These are phyloP conservation scores for Pandemis cinnamomeana DNA, from an alignment of 2,888 invertebrate genomes.

Conservation along the genomic window DNA sequence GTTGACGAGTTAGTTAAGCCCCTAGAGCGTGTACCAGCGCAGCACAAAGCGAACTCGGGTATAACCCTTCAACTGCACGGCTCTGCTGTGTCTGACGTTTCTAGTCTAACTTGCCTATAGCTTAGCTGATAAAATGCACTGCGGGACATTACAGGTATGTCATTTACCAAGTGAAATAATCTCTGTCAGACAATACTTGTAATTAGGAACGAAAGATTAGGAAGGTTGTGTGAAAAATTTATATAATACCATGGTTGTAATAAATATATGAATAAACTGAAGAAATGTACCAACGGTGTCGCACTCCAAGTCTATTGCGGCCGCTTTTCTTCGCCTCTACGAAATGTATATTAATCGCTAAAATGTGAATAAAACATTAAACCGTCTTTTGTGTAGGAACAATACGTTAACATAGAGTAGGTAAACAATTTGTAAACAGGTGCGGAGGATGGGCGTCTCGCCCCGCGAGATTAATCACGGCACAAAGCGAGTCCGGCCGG, in stretches of 20 bases:
- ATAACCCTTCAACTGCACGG: constrained; percentile 49
- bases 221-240: neutral
- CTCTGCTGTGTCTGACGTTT: constrained; percentile 31
- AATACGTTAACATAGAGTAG: constrained; percentile 36
- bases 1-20: constrained; percentile 78
- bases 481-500: constrained; percentile 62
- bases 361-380: constrained; percentile 32
- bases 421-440: constrained; percentile 65
- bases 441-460: constrained; percentile 52
- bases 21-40: constrained; percentile 63
- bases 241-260: too few relatives aligned
- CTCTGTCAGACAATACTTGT: too few relatives aligned
- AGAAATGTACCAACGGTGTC: neutral
- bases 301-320: neutral
- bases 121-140: constrained; percentile 8
- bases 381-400: constrained; percentile 31
- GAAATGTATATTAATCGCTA: constrained; percentile 26
- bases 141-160: neutral
- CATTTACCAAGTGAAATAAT: too few relatives aligned
- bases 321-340: constrained; percentile 15
- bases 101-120: constrained; percentile 14
- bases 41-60: constrained; percentile 64
- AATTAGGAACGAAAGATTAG: too few relatives aligned
- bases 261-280: too few relatives aligned
- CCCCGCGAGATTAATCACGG: constrained; percentile 74